Conservation (phyloP, 2,113 vertebrate species). For the Leptocoma aspasia region DNA sequence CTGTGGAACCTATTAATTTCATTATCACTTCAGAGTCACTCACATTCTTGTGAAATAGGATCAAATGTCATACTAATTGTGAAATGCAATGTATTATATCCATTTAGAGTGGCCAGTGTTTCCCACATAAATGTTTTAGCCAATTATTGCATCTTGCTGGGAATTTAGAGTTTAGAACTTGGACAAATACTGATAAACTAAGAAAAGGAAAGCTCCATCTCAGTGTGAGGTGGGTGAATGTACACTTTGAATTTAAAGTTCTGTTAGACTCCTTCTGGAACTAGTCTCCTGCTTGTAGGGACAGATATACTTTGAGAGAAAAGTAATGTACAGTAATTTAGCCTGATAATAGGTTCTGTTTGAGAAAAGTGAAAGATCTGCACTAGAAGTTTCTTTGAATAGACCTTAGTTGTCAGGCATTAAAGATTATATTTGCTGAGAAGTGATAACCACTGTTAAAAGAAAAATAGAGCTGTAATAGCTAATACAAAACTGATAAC, state of each 20-base stretch:
- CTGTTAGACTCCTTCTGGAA: background rate
- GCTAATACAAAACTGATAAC: background rate
- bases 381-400: background rate
- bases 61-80: background rate
- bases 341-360: background rate
- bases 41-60: background rate
- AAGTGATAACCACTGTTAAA: background rate
- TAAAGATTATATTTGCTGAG: background rate
- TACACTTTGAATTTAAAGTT: background rate
- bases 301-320: background rate
- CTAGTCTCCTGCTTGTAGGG: background rate
- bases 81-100: background rate
- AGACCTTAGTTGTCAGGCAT: background rate
- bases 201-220: background rate
- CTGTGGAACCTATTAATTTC: background rate
- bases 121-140: background rate
- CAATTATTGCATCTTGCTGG: background rate
- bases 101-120: fast-evolving
- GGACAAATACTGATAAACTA: background rate
- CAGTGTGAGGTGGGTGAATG: background rate
- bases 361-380: background rate
- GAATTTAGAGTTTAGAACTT: background rate
- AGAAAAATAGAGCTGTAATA: background rate
- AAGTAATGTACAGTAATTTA: background rate
- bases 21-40: background rate